Evolutionary conservation across 2,797 vertebrate genomes (phyloP), one percentile per base, ranked within the genome.

Genomic region (Avahi laniger): DNA sequence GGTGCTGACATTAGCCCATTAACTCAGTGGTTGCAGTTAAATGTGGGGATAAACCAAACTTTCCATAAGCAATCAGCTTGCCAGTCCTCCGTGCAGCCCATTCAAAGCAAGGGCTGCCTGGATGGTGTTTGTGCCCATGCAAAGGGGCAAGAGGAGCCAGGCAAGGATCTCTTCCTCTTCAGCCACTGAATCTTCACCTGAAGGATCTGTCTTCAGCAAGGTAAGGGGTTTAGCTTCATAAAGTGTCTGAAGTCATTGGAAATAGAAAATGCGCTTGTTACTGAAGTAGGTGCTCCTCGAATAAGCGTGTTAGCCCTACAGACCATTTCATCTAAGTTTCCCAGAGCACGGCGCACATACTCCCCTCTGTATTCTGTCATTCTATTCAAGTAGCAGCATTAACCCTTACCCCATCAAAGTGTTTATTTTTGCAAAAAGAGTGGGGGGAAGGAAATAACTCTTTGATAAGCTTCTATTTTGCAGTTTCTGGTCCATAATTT

Each of bases 1-100:
- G 92, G 63, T 89, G 52, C 78, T 82, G 73, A 80, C 75, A 87
- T 93, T 82, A 90, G 69, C 43, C 72, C 63, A 69, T 91, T 92
- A 96, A 82, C 81, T 41, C 30, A 54, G 35, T 38, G 81, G 41
- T 72, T 65, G 84, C 72, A 92, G 84, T 72, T 96, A 95, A 84
- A 87, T 38, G 38, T 24, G 9, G 63, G 65, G 76, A 75, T 46
- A 83, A 10, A 61, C 11, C 73, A 93, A 81, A 85, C 70, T 80
- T 83, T 92, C 59, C 50, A 9, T 65, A 38, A 81, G 24, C 26
- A 46, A 4, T 35, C 38, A 70, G 61, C 78, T 79, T 33, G 33
- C 63, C 7, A 6, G 43, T 38, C 38, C 57, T 84, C 43, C 6
- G 0, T 15, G 59, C 15, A 38, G 52, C 63, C 48, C 4, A 5